Evolutionary conservation across 2,113 vertebrate genomes (phyloP).

Genomic region (Leptodactylus fuscus): DNA sequence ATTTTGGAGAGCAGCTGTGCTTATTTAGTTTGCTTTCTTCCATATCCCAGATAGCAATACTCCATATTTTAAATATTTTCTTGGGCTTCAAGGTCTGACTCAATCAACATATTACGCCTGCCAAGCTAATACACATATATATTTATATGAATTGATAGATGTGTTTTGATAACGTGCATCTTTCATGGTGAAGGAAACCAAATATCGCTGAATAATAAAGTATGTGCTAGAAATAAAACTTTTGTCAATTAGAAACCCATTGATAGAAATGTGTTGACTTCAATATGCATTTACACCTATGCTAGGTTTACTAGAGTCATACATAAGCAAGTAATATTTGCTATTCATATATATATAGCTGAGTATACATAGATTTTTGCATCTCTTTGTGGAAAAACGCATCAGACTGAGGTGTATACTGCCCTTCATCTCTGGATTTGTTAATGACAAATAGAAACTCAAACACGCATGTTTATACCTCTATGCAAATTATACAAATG

Average conservation of each 20-base stretch:
- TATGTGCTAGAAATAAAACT: background rate
- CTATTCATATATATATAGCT: background rate
- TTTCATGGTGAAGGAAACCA: background rate
- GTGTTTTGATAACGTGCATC: background rate
- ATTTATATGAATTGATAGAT: background rate
- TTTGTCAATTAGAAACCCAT: background rate
- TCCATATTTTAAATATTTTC: slow-evolving; percentile 7
- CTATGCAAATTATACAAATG: slow-evolving; percentile 54
- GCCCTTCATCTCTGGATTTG: slow-evolving; percentile 22
- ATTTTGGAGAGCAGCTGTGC: slow-evolving; percentile 5
- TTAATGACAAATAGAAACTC: slow-evolving; percentile 55
- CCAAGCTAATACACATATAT: background rate
- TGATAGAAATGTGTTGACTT: background rate
- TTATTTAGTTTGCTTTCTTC: background rate
- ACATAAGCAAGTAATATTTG: background rate
- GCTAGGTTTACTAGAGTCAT: background rate
- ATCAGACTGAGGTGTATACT: background rate
- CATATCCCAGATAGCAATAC: background rate
- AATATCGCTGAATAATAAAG: background rate
- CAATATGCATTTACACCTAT: background rate
- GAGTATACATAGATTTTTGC: slow-evolving; percentile 36
- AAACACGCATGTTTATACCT: slow-evolving; percentile 40
- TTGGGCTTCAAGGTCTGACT: slow-evolving; percentile 9
- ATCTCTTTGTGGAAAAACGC: slow-evolving; percentile 31
- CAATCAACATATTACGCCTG: background rate